phyloP scores from a whole-genome alignment of 1,140 invertebrate species.

The Condylostylus longicornis region DNA sequence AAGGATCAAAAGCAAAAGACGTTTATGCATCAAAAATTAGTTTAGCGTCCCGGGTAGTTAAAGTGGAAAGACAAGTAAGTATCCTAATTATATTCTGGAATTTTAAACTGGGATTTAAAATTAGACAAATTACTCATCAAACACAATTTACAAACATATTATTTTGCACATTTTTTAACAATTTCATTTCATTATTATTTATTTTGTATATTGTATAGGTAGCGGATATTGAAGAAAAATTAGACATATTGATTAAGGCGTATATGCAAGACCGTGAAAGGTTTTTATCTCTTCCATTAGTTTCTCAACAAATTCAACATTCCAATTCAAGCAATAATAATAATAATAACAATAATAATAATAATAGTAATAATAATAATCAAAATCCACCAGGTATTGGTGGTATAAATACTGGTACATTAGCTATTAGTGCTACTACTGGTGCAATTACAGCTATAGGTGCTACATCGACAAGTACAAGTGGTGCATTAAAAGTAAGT shows the following conservation, averaged over 20 bases:
- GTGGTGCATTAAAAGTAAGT: neutral
- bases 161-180: too few relatives aligned
- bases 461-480: slow-evolving; percentile 1
- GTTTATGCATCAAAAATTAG: slow-evolving; percentile 88
- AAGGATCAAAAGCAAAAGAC: slow-evolving; percentile 83
- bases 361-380: too few relatives aligned
- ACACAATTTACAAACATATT: too few relatives aligned
- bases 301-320: slow-evolving; percentile 28
- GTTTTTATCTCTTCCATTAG: slow-evolving; percentile 37
- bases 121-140: too few relatives aligned
- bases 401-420: slow-evolving; percentile 1
- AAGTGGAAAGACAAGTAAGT: slow-evolving; percentile 84
- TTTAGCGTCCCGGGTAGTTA: slow-evolving; percentile 81
- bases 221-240: slow-evolving; percentile 85
- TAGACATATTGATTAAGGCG: slow-evolving; percentile 83
- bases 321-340: slow-evolving; percentile 31
- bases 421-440: slow-evolving; percentile 18
- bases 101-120: too few relatives aligned
- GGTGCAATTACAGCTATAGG: slow-evolving; percentile 9
- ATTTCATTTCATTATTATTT: too few relatives aligned
- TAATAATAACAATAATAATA: too few relatives aligned
- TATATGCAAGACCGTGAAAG: slow-evolving; percentile 77
- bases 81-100: too few relatives aligned
- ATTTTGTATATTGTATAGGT: too few relatives aligned
- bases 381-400: slow-evolving; percentile 12